phyloP scores from a whole-genome alignment of 2,113 vertebrate genomes.

The Edolisoma coerulescens region DNA sequence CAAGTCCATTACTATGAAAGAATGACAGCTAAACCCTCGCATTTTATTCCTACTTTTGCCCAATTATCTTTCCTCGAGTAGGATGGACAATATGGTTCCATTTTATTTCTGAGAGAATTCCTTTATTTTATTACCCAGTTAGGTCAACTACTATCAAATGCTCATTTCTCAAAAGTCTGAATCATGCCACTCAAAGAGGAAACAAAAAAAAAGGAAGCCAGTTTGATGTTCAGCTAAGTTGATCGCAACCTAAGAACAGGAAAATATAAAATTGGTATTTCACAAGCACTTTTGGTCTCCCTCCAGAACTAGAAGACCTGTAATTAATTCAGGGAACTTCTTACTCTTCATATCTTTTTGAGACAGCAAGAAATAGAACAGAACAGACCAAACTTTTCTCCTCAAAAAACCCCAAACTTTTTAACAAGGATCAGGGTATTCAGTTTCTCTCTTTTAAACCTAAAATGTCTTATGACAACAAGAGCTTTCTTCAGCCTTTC shows the following conservation, averaged over 20 bases:
- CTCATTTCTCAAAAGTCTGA: neutral
- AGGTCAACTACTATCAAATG: neutral
- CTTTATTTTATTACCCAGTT: neutral
- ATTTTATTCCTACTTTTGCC: neutral
- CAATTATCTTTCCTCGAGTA: neutral
- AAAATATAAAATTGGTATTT: neutral
- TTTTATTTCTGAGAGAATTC: neutral
- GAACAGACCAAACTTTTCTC: neutral
- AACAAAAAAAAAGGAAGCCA: neutral
- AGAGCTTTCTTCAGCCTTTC: neutral
- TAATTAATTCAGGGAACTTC: neutral
- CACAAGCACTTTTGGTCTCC: neutral
- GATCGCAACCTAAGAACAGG: neutral
- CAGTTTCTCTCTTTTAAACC: neutral
- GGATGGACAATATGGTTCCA: neutral
- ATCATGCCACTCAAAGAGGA: neutral
- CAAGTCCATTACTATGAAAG: neutral
- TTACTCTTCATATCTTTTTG: neutral
- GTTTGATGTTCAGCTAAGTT: neutral
- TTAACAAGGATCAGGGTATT: neutral
- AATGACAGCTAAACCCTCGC: neutral
- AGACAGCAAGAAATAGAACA: neutral
- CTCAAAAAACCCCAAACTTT: neutral
- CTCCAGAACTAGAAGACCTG: neutral
- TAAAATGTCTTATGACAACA: neutral